Conservation (phyloP, 2,888 invertebrate species). For the Aphodius sticticus region DNA sequence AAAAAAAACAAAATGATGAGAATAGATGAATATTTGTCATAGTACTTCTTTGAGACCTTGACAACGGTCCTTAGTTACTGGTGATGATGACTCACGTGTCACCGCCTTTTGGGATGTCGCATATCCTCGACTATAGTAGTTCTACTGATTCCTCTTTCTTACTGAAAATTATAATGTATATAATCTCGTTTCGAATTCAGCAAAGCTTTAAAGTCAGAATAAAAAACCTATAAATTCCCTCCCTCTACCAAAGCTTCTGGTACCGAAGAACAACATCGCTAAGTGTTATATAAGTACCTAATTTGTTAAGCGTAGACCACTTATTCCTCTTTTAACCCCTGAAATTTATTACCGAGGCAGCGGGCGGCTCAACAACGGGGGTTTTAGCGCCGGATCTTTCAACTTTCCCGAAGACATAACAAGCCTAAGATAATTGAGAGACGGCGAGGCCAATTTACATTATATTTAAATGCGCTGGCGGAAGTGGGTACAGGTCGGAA, state of each 20-base stretch:
- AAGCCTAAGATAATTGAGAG: neutral
- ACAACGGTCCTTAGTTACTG: too few relatives aligned
- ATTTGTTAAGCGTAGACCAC: slow-evolving; percentile 57
- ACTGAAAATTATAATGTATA: too few relatives aligned
- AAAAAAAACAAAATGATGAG: too few relatives aligned
- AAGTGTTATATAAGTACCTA: slow-evolving; percentile 53
- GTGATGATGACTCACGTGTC: too few relatives aligned
- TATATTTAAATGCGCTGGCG: neutral
- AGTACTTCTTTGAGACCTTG: too few relatives aligned
- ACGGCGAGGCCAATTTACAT: neutral
- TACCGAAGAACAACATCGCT: neutral
- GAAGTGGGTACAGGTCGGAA: neutral
- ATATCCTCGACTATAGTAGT: too few relatives aligned
- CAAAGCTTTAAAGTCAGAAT: too few relatives aligned
- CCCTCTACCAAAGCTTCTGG: neutral
- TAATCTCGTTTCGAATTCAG: too few relatives aligned
- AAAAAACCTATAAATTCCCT: too few relatives aligned
- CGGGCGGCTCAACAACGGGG: neutral
- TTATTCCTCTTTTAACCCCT: slow-evolving; percentile 56
- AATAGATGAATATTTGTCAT: too few relatives aligned
- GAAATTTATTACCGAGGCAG: slow-evolving; percentile 54
- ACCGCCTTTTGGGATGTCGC: too few relatives aligned
- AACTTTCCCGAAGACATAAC: neutral
- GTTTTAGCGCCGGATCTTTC: neutral
- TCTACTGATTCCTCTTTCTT: too few relatives aligned